These are phyloP conservation scores for Capitulum mitella DNA, from an alignment of 2,888 invertebrate species.

Conservation along the genomic window DNA sequence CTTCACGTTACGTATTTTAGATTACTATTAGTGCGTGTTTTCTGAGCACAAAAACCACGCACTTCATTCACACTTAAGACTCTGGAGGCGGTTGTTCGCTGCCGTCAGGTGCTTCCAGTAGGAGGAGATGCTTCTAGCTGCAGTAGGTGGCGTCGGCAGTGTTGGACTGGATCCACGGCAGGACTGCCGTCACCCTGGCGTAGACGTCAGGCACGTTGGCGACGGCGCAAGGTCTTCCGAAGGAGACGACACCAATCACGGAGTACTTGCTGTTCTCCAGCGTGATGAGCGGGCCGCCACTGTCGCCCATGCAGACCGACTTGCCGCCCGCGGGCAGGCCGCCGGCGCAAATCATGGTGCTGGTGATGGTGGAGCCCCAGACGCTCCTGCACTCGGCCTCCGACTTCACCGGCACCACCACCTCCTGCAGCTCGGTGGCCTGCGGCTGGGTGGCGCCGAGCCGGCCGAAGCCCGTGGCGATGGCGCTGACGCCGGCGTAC, in stretches of 20 bases:
- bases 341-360: no score
- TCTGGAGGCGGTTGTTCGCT: no score
- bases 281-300: no score
- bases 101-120: no score
- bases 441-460: neutral
- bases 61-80: no score
- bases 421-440: neutral
- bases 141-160: neutral
- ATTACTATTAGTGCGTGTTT: no score
- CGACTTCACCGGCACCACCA: neutral
- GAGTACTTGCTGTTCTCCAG: no score
- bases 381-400: neutral
- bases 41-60: no score
- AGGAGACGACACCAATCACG: conserved; percentile 18
- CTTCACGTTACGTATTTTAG: no score
- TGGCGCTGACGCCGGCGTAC: neutral
- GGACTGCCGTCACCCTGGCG: conserved; percentile 1
- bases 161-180: conserved; percentile 4
- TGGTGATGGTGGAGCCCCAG: neutral
- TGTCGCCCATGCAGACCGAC: neutral
- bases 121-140: no score
- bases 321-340: no score
- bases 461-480: neutral
- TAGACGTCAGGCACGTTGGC: neutral
- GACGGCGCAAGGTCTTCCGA: conserved; percentile 2